Evolutionary conservation across 2,888 invertebrate genomes (phyloP), one percentile per base, ranked within the genome.

Genomic region (Liodrosophila aerea): DNA sequence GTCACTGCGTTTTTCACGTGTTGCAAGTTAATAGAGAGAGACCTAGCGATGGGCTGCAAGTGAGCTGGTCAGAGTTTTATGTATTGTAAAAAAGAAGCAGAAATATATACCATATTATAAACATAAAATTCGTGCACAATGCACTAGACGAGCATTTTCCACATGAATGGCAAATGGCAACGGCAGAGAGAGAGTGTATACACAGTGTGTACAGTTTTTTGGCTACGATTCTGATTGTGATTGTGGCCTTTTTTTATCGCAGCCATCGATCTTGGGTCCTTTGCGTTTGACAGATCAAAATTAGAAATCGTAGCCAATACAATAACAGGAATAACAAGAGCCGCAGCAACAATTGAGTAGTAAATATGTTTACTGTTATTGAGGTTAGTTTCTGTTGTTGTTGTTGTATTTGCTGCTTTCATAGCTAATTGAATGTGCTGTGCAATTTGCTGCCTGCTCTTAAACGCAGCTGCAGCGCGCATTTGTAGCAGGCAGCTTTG

Each of bases 261-360:
- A 74, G 77, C 87, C 87, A 87, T 87, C 86, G 86, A 87, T 87
- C 86, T 87, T 85, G 80, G 68, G 64, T n/a, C 71, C 75, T 71
- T 71, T 87, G 86, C 77, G 71, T 81, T 80, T 87, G 86, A 87
- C 86, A 87, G 87, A 86, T 85, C 83, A 70, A 86, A 87, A 85
- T 85, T 85, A 87, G 71, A 85, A 86, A 84, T 85, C 82, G 72
- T n/a, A n/a, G n/a, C n/a, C n/a, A n/a, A n/a, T n/a, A n/a, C n/a
- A n/a, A n/a, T n/a, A n/a, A n/a, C n/a, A n/a, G n/a, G n/a, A n/a
- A n/a, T n/a, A n/a, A n/a, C n/a, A n/a, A n/a, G n/a, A n/a, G n/a
- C n/a, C n/a, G n/a, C n/a, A n/a, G n/a, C n/a, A n/a, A n/a, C n/a
- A n/a, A n/a, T n/a, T n/a, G n/a, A n/a, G n/a, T n/a, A n/a, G n/a